Percentiles rank a stretch among this genome's conserved stretches.
Evolutionary conservation across 2,888 invertebrate genomes (phyloP).

Genomic region (Pegoplata infirma): DNA sequence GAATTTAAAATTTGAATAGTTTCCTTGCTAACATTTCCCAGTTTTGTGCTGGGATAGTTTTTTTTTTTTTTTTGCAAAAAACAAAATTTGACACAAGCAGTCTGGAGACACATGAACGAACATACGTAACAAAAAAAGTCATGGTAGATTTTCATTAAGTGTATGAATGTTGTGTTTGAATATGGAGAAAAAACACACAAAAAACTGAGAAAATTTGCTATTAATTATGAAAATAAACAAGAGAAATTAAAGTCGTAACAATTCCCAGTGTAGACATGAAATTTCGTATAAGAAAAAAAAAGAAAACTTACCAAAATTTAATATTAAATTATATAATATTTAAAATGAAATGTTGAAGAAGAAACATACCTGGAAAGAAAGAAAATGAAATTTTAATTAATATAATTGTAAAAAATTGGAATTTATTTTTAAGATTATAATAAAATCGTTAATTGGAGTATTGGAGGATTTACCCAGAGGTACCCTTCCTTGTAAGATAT

Average conservation of each 20-base stretch:
- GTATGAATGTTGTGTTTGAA: neutral
- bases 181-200: neutral
- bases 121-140: neutral
- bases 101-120: neutral
- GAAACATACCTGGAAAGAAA: constrained; percentile 33
- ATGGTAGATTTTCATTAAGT: constrained; percentile 29
- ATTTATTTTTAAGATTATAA: too few species aligned
- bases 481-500: too few species aligned
- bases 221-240: constrained; percentile 44
- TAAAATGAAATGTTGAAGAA: neutral
- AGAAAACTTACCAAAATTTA: constrained; percentile 32
- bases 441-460: too few species aligned
- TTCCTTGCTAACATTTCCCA: too few species aligned
- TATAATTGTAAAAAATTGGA: neutral
- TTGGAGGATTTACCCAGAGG: too few species aligned
- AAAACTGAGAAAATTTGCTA: constrained; percentile 11
- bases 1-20: too few species aligned
- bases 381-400: neutral
- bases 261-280: constrained; percentile 7
- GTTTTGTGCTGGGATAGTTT: too few species aligned
- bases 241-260: constrained; percentile 19
- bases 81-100: constrained; percentile 16
- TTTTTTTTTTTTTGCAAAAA: constrained; percentile 1
- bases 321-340: neutral
- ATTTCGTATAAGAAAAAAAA: neutral